Evolutionary conservation across 2,797 vertebrate species (phyloP), one percentile per base, ranked within the genome.

Genomic region (Amblyopsis hoosieri): DNA sequence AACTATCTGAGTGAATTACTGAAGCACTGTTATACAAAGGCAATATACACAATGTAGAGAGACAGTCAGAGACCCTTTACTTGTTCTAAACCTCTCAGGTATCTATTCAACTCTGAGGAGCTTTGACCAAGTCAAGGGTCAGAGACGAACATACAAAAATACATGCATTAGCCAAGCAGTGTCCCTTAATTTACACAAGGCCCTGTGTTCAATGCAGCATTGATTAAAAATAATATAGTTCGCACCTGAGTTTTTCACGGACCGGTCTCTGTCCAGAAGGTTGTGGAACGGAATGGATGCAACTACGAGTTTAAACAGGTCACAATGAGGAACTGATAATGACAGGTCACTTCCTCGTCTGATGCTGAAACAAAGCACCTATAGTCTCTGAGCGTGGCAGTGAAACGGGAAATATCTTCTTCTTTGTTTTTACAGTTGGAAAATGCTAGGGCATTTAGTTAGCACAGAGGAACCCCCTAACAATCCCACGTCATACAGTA

Each of bases 81-180:
- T 91, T 87, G 91, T 88, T 93, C 91, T 76, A 80, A 89, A 90
- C 93, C 86, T 90, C 90, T 92, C 92, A 94, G 91, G 78, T 50
- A 72, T 75, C 2, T 4, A 19, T 14, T 3, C 19, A 72, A 69
- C 90, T 86, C 93, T 93, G 90, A 92, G 91, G 91, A 93, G 93
- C 93, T 92, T 91, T 79, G 91, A 94, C 93, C 93, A 94, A 94
- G 93, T 94, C 85, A 33, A 91, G 88, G 85, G 91, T 79, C 93
- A 82, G 62, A 82, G 90, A 87, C 89, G 54, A 46, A 42, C 9
- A 15, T 11, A 57, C 23, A 48, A 14, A 48, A 42, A 1, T 23
- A 48, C 42, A 11, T 45, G 17, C 17, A 17, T 45, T 15, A 42
- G 8, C 33, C 31, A 15, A 45, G 19, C 17, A 29, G 45, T 11